These are phyloP conservation scores for Catostomus latipinnis DNA, from an alignment of 2,797 vertebrate species.

Conservation along the genomic window DNA sequence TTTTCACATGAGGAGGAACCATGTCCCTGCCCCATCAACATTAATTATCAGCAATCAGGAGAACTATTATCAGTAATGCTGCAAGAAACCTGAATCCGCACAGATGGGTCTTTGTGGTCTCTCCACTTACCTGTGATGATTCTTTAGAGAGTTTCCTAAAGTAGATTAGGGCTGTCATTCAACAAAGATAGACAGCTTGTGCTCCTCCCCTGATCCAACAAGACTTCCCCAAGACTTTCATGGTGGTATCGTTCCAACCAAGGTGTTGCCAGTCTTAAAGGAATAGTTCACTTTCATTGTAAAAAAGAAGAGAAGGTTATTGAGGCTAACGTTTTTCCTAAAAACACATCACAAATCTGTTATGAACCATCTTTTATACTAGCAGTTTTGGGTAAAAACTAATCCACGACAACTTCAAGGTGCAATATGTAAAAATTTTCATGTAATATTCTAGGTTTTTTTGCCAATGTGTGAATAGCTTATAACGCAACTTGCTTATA, in stretches of 20 bases:
- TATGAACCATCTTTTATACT: no score
- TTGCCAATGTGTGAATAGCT: no score
- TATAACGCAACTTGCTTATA: no score
- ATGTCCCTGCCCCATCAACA: constrained; percentile 53
- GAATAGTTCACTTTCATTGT: no score
- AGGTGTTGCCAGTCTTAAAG: constrained; percentile 37
- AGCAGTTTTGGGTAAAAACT: no score
- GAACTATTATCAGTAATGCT: constrained; percentile 52
- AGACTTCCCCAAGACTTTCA: constrained; percentile 37
- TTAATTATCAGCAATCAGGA: constrained; percentile 53
- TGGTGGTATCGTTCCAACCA: constrained; percentile 52
- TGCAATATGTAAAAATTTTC: no score
- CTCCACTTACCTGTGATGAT: constrained; percentile 46
- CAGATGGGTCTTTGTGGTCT: constrained; percentile 52
- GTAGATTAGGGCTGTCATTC: constrained; percentile 54
- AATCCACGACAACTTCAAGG: no score
- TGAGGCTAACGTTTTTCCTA: no score
- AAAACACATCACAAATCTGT: no score
- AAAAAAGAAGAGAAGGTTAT: no score
- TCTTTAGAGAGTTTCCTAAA: constrained; percentile 52
- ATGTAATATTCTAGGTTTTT: no score
- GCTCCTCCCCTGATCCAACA: constrained; percentile 51
- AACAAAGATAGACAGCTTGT: constrained; percentile 54
- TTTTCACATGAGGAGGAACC: constrained; percentile 43
- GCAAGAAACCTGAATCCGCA: constrained; percentile 52